phyloP scores from a whole-genome alignment of 2,888 invertebrate genomes.

The Nebria salina region DNA sequence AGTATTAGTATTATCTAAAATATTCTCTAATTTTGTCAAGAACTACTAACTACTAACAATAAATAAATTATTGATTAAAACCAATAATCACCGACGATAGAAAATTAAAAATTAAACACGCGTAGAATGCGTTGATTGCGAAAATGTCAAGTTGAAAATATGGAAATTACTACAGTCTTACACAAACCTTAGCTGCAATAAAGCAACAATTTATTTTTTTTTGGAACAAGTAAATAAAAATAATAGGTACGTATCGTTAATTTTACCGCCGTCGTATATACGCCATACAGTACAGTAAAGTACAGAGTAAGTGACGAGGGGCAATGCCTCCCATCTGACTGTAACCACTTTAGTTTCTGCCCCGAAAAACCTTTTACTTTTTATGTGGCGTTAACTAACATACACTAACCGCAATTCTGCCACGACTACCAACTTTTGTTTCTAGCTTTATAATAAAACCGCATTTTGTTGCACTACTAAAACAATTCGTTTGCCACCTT shows the following conservation, averaged over 20 bases:
- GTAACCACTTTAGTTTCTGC: conserved; percentile 43
- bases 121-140: too few relatives aligned
- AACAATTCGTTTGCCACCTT: not conserved
- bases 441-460: not conserved
- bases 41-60: too few relatives aligned
- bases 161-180: too few relatives aligned
- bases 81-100: not conserved
- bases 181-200: too few relatives aligned
- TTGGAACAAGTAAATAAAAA: not conserved
- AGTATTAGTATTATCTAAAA: too few relatives aligned
- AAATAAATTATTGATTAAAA: too few relatives aligned
- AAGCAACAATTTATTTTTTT: not conserved
- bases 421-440: conserved; percentile 1
- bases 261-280: not conserved
- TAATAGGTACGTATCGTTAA: not conserved
- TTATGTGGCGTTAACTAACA: conserved; percentile 45
- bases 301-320: conserved; percentile 27
- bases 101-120: too few relatives aligned
- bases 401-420: conserved; percentile 20
- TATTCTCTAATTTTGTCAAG: too few relatives aligned
- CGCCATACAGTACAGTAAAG: not conserved
- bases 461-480: not conserved
- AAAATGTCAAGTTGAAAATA: too few relatives aligned
- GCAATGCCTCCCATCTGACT: conserved; percentile 20
- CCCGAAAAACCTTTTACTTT: conserved; percentile 42